Conservation (phyloP, 2,888 invertebrate genomes). For the Bombylius discolor region DNA sequence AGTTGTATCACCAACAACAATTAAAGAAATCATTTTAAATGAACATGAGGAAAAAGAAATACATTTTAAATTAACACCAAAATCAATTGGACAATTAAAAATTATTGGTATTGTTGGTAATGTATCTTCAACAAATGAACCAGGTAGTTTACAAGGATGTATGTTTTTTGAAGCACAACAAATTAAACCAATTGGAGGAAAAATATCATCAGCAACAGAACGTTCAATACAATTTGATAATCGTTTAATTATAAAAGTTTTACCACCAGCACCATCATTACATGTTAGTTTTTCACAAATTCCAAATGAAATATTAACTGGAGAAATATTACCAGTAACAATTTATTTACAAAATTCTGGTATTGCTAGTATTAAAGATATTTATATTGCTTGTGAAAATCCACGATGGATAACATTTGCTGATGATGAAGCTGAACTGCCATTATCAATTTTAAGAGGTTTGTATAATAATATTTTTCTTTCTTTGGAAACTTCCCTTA, state of each 20-base stretch:
- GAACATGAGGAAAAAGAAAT: conserved; percentile 44
- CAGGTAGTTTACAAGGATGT: conserved; percentile 28
- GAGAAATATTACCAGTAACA: conserved; percentile 53
- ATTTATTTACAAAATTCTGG: conserved; percentile 53
- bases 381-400: conserved; percentile 42
- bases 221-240: conserved; percentile 40
- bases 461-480: conserved; percentile 7
- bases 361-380: conserved; percentile 43
- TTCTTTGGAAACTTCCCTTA: not conserved
- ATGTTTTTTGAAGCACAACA: conserved; percentile 30
- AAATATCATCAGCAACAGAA: conserved; percentile 14
- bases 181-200: conserved; percentile 23
- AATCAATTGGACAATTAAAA: conserved; percentile 56
- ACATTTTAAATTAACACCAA: conserved; percentile 58
- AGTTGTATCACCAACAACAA: conserved; percentile 27
- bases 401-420: conserved; percentile 32
- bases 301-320: conserved; percentile 51
- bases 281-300: conserved; percentile 56
- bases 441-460: conserved; percentile 33
- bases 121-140: conserved; percentile 30
- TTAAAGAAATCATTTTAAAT: conserved; percentile 25
- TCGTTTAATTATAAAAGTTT: conserved; percentile 59
- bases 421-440: conserved; percentile 28
- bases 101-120: conserved; percentile 55
- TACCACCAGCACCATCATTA: conserved; percentile 68